Evolutionary conservation across 2,113 vertebrate species (phyloP).

Genomic region (Apistogramma diplotaenia): DNA sequence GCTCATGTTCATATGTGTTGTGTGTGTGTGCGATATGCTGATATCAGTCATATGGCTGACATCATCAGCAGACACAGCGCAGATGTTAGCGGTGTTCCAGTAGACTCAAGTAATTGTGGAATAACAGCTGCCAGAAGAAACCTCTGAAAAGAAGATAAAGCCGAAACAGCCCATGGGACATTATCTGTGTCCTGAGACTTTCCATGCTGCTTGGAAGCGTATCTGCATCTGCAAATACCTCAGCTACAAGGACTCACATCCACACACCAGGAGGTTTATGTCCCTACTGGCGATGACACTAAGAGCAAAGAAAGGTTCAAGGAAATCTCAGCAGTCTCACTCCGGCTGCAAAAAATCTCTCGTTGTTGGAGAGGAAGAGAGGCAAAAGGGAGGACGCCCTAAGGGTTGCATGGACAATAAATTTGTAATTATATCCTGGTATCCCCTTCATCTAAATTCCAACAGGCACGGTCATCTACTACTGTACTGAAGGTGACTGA

Average conservation of each 20-base stretch:
- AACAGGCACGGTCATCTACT: neutral
- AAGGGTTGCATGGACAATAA: conserved; percentile 25
- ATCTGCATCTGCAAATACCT: conserved; percentile 1
- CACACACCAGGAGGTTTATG: conserved; percentile 26
- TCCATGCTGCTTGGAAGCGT: neutral
- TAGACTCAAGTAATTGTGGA: conserved; percentile 30
- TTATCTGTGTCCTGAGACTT: conserved; percentile 22
- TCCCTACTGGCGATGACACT: conserved; percentile 23
- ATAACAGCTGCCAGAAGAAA: conserved; percentile 49
- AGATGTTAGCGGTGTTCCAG: conserved; percentile 54
- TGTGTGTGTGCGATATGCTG: conserved; percentile 37
- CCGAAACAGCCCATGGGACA: conserved; percentile 18
- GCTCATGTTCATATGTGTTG: conserved; percentile 47
- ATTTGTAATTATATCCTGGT: conserved; percentile 18
- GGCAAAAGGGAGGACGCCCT: conserved; percentile 10
- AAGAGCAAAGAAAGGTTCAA: conserved; percentile 36
- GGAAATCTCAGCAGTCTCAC: conserved; percentile 4
- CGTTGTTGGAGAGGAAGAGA: conserved; percentile 10
- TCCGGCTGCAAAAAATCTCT: neutral
- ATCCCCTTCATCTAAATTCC: neutral
- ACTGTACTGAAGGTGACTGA: conserved; percentile 1
- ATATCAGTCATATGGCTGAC: conserved; percentile 34
- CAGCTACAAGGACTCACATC: neutral
- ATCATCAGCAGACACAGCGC: conserved; percentile 40
- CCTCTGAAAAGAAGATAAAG: conserved; percentile 20